phyloP scores from a whole-genome alignment of 2,888 invertebrate genomes.

The Orchesellides sinensis region DNA sequence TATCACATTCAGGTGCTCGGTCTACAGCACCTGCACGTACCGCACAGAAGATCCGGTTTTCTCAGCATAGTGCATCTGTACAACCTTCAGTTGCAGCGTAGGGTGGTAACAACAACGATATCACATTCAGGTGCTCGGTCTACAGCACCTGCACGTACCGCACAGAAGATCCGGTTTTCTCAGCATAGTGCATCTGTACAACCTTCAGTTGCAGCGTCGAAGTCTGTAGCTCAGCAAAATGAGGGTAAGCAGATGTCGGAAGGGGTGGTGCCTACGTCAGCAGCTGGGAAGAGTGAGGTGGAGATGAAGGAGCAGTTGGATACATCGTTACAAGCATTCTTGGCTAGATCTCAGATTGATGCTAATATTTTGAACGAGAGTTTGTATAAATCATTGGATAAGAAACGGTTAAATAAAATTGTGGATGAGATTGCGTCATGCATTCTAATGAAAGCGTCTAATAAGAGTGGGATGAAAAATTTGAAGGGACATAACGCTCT shows the following conservation, averaged over 20 bases:
- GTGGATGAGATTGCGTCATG: constrained; percentile 29
- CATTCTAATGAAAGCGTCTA: constrained; percentile 27
- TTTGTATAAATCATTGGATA: not conserved
- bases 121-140: constrained; percentile 64
- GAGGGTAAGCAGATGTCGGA: not conserved
- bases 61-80: constrained; percentile 2
- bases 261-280: not conserved
- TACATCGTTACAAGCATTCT: constrained; percentile 23
- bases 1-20: constrained; percentile 63
- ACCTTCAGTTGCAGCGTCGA: not conserved
- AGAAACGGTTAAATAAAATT: constrained; percentile 17
- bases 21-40: constrained; percentile 54
- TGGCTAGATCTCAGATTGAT: constrained; percentile 24
- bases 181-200: not conserved
- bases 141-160: constrained; percentile 55
- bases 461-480: constrained; percentile 7
- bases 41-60: constrained; percentile 56
- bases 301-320: not conserved
- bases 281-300: not conserved
- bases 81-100: no score
- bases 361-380: constrained; percentile 1
- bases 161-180: constrained; percentile 57
- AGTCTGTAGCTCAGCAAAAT: not conserved
- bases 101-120: constrained; percentile 57
- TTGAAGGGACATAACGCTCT: not conserved